Conservation (phyloP, 2,113 vertebrate genomes). For the Maccullochella peelii region DNA sequence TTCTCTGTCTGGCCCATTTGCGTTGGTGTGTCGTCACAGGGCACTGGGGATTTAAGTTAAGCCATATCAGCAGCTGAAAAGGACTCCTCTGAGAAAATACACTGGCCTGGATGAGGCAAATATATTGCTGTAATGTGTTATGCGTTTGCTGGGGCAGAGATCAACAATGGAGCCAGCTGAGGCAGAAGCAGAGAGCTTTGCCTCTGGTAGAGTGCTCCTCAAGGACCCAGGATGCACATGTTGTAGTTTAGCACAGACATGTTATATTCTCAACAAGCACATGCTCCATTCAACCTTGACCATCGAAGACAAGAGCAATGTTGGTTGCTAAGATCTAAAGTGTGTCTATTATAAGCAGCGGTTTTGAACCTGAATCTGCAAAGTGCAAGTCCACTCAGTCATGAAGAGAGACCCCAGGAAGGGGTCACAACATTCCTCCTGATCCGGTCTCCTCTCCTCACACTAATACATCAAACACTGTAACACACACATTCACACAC, state of each 20-base stretch:
- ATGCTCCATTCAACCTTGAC: slow-evolving; percentile 59
- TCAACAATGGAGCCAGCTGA: slow-evolving; percentile 63
- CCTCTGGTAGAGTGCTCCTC: slow-evolving; percentile 55
- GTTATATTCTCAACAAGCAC: slow-evolving; percentile 45
- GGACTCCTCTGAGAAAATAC: slow-evolving; percentile 62
- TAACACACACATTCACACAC: slow-evolving; percentile 1
- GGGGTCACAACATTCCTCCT: slow-evolving; percentile 24
- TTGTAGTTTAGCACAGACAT: slow-evolving; percentile 54
- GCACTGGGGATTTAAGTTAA: slow-evolving; percentile 70
- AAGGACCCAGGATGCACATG: slow-evolving; percentile 54
- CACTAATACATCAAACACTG: slow-evolving; percentile 25
- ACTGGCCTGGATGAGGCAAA: slow-evolving; percentile 65
- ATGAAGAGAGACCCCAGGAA: slow-evolving; percentile 56
- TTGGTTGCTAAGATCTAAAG: slow-evolving; percentile 52
- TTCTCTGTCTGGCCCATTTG: slow-evolving; percentile 57
- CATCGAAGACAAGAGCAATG: slow-evolving; percentile 39
- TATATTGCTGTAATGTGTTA: slow-evolving; percentile 57
- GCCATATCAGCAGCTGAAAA: slow-evolving; percentile 70
- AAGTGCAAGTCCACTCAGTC: slow-evolving; percentile 68
- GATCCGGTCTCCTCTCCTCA: slow-evolving; percentile 26
- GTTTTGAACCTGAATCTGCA: slow-evolving; percentile 64
- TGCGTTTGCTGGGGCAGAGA: slow-evolving; percentile 60
- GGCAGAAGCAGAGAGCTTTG: slow-evolving; percentile 54
- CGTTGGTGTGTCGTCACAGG: slow-evolving; percentile 60
- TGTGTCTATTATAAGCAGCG: slow-evolving; percentile 59